Percentiles rank a stretch among this genome's conserved stretches.
Evolutionary conservation across 2,888 invertebrate genomes (phyloP).

Genomic region (Isoperla grammatica): DNA sequence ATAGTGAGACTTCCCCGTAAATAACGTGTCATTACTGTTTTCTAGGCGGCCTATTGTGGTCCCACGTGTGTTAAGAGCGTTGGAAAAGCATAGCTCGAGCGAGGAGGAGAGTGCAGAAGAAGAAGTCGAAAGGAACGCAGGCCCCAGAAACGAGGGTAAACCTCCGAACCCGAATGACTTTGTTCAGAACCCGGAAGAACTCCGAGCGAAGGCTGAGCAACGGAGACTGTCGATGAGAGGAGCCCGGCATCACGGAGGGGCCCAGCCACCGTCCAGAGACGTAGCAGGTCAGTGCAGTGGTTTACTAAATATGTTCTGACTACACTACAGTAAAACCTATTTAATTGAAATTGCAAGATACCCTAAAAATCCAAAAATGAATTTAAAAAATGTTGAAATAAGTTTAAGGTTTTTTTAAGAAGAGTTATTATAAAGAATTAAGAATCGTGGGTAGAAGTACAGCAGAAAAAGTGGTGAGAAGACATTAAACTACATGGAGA

Average conservation of each 20-base stretch:
- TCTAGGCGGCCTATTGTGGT: slow-evolving; percentile 35
- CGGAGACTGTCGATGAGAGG: slow-evolving; percentile 38
- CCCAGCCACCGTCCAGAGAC: slow-evolving; percentile 22
- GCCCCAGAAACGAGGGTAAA: slow-evolving; percentile 6
- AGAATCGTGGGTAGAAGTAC: too few relatives aligned
- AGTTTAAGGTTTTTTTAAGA: background rate
- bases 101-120: slow-evolving; percentile 41
- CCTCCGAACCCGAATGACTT: slow-evolving; percentile 24
- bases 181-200: slow-evolving; percentile 65
- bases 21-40: background rate
- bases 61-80: slow-evolving; percentile 42
- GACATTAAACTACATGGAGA: too few relatives aligned
- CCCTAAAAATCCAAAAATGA: too few relatives aligned
- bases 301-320: slow-evolving; percentile 14
- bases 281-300: slow-evolving; percentile 36
- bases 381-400: too few relatives aligned
- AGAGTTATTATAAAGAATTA: background rate
- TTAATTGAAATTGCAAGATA: background rate
- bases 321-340: background rate
- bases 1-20: background rate
- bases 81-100: slow-evolving; percentile 40
- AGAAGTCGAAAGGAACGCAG: slow-evolving; percentile 35
- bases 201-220: slow-evolving; percentile 61
- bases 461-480: too few relatives aligned
- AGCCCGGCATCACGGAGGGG: slow-evolving; percentile 30